phyloP scores from a whole-genome alignment of 1,140 invertebrate genomes.

The Procambarus clarkii region DNA sequence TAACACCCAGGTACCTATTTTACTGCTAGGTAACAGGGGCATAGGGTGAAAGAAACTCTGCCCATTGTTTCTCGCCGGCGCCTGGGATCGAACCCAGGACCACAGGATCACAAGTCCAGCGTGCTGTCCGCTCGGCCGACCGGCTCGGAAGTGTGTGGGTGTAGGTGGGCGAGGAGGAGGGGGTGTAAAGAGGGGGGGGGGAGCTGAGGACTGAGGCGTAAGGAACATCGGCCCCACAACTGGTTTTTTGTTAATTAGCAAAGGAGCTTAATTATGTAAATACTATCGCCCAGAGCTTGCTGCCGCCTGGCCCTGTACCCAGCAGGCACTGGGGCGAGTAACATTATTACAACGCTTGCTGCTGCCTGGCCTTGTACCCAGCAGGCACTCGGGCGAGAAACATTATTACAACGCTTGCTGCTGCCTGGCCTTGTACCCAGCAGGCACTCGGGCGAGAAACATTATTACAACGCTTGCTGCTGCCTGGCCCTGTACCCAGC shows the following conservation, averaged over 20 bases:
- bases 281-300: neutral
- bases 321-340: neutral
- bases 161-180: neutral
- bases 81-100: too few species aligned
- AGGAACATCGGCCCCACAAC: neutral
- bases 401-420: neutral
- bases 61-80: too few species aligned
- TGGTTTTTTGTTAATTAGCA: conserved; percentile 42
- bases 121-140: too few species aligned
- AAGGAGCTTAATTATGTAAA: conserved; percentile 50
- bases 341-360: neutral
- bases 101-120: too few species aligned
- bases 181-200: neutral
- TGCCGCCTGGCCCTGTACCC: neutral
- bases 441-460: neutral
- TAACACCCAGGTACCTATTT: too few species aligned
- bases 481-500: neutral
- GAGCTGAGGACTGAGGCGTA: neutral
- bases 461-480: neutral
- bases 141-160: too few species aligned
- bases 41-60: too few species aligned
- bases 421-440: neutral
- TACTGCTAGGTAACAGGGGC: too few species aligned
- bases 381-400: neutral
- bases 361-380: neutral